Base-by-base conservation (phyloP, 2,888 invertebrate species). In the Chloroclystis v-ata region DNA sequence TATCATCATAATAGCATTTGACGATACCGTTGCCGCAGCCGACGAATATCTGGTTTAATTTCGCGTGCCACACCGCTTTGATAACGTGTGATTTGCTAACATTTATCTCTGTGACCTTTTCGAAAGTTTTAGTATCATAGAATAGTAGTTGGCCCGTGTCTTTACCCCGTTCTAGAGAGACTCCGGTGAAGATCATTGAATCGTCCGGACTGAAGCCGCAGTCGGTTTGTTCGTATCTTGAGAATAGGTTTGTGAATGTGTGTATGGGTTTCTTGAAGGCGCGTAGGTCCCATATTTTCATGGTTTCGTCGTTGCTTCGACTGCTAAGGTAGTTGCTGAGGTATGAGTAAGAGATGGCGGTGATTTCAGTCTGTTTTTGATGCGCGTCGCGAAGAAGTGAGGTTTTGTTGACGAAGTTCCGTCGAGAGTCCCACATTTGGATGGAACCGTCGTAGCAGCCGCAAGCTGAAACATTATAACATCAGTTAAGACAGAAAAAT, bases 351-450 rank as follows among this genome's bases (percentile, higher is more conserved):
- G 92, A 89, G 26, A 99, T 86, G 44, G 94, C 94, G 0, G 95
- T 93, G 14, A 96, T 95, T 70, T 97, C 97, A 0, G 90, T 86
- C 2, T 94, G 94, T 57, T 90, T 91, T 44, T 90, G 89, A 78
- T 99, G 98, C 0, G 96, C 97, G 43, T 91, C 92, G 42, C 97
- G 87, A 0, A 95, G 86, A 10, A 95, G 84, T 51, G 92, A 89
- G 0, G 94, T 90, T 0, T 97, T 96, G 65, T 97, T 97, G 0
- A 98, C 98, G 68, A 93, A 97, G 70, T 93, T 93, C 69, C 94
- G 96, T 20, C 97, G 90, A 40, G 96, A 94, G 71, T 99, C 99
- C 99, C 99, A 99, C 85, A 98, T 93, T 78, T 99, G 99, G 43
- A 98, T 91, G 0, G 96, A 97, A 0, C 99, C 99, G 78, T 99